Evolutionary conservation across 1,140 invertebrate species (phyloP), one percentile per base, ranked within the genome.

Genomic region (Brachionus sp.): DNA sequence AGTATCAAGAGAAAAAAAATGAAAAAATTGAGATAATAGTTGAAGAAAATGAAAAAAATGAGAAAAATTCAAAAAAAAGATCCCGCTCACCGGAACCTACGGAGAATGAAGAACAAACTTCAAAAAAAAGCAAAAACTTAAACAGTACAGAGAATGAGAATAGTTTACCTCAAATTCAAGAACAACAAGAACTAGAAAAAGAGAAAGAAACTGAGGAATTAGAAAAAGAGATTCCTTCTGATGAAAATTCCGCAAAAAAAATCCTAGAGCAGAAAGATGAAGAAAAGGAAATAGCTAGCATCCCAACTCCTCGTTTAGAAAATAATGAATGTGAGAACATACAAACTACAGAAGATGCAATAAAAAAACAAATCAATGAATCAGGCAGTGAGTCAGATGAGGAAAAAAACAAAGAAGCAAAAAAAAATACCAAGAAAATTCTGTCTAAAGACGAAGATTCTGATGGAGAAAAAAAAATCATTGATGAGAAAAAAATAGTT

Each of bases 1-100:
- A 57, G 3, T 80, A 80, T 53, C 46, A 80, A 53, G 46, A 35
- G 16, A n/a, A 39, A 50, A 39, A 78, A 57, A 37, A n/a, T 25
- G 77, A 78, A 7, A 78, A 7, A 16, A 4, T 33, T 12, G n/a
- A n/a, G n/a, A n/a, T 29, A 13, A 19, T 33, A 25, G 39, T 1
- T 25, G 5, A 23, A 57, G 50, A 77, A 5, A 53, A 35, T 35
- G 19, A 78, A 12, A 33, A 62, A 50, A 33, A 78, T 6, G 5
- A 39, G 35, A 77, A 2, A 10, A 33, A 5, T 10, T 19, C 39
- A 0, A 78, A 78, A 35, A 78, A 53, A 62, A 23, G 77, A 78
- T 19, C 53, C 1, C 12, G 68, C 12, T 73, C 68, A 44, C 13
- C 33, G 3, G 68, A 73, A 4, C 5, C 13, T 39, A 39, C 68